These are phyloP conservation scores for Brachynemurus nebulosus DNA, from an alignment of 2,888 invertebrate species.

Conservation along the genomic window DNA sequence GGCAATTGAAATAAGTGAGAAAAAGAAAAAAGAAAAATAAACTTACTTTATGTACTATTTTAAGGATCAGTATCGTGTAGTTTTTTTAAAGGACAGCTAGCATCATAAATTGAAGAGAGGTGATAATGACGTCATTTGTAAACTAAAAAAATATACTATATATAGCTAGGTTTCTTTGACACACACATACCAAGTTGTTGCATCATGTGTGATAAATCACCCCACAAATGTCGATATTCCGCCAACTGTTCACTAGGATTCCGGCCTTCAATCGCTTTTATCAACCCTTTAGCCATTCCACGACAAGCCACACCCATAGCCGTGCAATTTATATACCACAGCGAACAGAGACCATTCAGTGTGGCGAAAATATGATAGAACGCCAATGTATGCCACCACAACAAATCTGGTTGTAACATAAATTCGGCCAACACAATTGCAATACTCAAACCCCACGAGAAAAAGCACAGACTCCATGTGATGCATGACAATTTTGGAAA, in stretches of 20 bases:
- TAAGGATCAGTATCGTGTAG: too few species aligned
- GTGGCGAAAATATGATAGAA: slow-evolving; percentile 62
- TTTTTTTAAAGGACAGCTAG: too few species aligned
- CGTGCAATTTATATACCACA: slow-evolving; percentile 45
- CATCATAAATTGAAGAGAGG: too few species aligned
- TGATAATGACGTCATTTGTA: too few species aligned
- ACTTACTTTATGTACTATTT: too few species aligned
- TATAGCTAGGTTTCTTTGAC: too few species aligned
- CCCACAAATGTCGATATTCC: slow-evolving; percentile 54
- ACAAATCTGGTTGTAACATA: slow-evolving; percentile 56
- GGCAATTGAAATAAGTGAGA: too few species aligned
- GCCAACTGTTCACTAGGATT: slow-evolving; percentile 50
- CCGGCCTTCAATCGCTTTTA: slow-evolving; percentile 45
- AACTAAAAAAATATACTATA: too few species aligned
- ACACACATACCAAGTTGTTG: slow-evolving; percentile 46
- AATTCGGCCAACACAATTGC: slow-evolving; percentile 53
- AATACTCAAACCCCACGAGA: slow-evolving; percentile 52
- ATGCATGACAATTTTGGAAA: slow-evolving; percentile 48
- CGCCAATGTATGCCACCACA: slow-evolving; percentile 56
- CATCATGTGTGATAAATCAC: slow-evolving; percentile 64
- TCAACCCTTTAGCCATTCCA: slow-evolving; percentile 47
- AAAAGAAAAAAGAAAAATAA: too few species aligned
- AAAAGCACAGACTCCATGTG: slow-evolving; percentile 49
- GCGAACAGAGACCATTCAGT: slow-evolving; percentile 54
- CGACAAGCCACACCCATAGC: slow-evolving; percentile 49